phyloP scores from a whole-genome alignment of 1,140 invertebrate species.

The Polypedilum pembai region DNA sequence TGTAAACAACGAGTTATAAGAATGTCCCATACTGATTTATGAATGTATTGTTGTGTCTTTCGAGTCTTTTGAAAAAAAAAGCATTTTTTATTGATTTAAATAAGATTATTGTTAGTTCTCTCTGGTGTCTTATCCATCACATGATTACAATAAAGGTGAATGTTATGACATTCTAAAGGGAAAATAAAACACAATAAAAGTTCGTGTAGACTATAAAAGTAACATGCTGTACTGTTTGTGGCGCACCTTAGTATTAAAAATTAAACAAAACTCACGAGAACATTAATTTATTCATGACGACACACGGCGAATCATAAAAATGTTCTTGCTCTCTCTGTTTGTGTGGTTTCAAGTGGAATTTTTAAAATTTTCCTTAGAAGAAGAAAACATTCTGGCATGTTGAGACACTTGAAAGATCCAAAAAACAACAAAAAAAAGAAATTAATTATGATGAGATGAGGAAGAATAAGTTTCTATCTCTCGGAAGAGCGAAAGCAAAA shows the following conservation, averaged over 20 bases:
- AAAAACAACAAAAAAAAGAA: no score
- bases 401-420: no score
- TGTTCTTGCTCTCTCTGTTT: not conserved
- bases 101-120: no score
- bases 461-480: not conserved
- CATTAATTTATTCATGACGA: not conserved
- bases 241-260: not conserved
- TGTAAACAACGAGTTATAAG: not conserved
- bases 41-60: not conserved
- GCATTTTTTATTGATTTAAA: no score
- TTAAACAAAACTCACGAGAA: not conserved
- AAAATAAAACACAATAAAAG: not conserved
- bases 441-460: not conserved
- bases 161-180: no score
- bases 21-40: conserved; percentile 18
- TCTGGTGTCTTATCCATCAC: no score
- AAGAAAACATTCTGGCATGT: no score
- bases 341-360: no score
- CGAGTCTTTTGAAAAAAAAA: not conserved
- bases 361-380: no score
- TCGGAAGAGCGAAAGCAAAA: not conserved
- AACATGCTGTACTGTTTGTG: conserved; percentile 1
- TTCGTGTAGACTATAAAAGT: not conserved
- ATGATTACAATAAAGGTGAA: no score
- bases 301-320: conserved; percentile 2